Conservation (phyloP, 2,797 vertebrate genomes). For the Muscicapa comitata region DNA sequence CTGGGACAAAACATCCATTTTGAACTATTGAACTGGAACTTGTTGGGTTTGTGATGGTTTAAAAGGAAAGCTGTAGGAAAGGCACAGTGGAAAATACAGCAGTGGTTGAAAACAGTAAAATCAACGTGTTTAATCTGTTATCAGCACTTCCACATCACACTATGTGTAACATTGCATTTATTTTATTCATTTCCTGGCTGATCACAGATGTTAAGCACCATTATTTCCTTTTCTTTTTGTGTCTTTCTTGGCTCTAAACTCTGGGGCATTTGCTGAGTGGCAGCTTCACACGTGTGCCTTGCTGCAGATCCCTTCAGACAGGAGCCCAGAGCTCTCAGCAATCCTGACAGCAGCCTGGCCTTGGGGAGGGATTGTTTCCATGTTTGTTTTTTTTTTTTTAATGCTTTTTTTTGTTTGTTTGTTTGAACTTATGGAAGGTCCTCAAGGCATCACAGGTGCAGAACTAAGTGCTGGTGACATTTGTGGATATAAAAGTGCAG, state of each 20-base stretch:
- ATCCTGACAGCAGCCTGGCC: conserved; percentile 31
- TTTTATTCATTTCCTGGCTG: neutral
- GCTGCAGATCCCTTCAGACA: conserved; percentile 32
- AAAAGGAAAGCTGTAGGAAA: neutral
- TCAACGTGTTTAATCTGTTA: neutral
- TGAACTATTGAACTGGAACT: neutral
- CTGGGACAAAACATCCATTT: neutral
- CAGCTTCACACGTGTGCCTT: conserved; percentile 17
- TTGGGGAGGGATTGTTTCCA: neutral
- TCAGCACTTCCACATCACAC: neutral
- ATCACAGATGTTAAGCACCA: neutral
- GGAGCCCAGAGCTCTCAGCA: conserved; percentile 24
- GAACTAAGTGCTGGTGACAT: conserved; percentile 49
- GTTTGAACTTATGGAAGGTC: neutral
- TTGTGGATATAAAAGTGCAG: conserved; percentile 43
- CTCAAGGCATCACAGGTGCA: conserved; percentile 57
- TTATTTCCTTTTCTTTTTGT: neutral
- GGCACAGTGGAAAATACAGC: neutral
- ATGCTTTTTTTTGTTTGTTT: neutral
- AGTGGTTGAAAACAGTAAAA: neutral
- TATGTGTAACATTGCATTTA: neutral
- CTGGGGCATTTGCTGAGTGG: conserved; percentile 35
- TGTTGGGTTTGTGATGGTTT: neutral
- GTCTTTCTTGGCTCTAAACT: neutral
- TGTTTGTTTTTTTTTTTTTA: neutral